Base-by-base conservation (phyloP, 1,140 invertebrate species). In the Aricia agestis region DNA sequence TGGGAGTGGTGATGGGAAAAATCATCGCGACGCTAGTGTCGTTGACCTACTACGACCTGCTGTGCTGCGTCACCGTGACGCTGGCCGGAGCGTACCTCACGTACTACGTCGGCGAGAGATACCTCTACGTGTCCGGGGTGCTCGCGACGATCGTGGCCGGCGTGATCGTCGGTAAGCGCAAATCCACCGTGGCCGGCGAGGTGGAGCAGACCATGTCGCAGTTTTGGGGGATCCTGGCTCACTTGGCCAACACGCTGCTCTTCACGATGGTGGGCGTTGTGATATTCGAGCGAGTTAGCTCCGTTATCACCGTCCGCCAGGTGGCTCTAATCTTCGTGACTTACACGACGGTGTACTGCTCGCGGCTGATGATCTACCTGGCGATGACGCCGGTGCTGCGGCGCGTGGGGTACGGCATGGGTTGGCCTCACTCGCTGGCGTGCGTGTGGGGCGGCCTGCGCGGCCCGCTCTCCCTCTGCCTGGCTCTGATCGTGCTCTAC, bases 41-140 rank as follows among this genome's bases (percentile, higher is more conserved):
- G 9, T n/a, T 87, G 25, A 87, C 84, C 0, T 91, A 91, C 71
- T 79, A 86, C 68, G 88, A 91, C 63, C n/a, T 85, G 1, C 67
- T 89, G 9, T 87, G 89, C 52, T 82, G 79, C 0, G 82, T 87
- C 6, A 82, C 80, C 1, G 74, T 91, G 0, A 89, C 89, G 0
- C 67, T 87, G 17, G 77, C 86, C 2, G 81, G 86, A 0, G 83
- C 87, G 0, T 91, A 85, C 70, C 61, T 91, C 9, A 87, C 87
- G 6, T 91, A 83, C 71, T 91, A 89, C n/a, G 78, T 91, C 4
- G 89, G 89, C 0, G 89, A 91, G 70, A 89, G 89, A 70, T 87
- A 82, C 66, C 77, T 91, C 11, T 91, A 91, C 32, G 84, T 91
- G 0, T 91, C 89, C 1, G 89, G 89, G 11, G 76, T 91, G 31